Conservation (phyloP, 2,888 invertebrate genomes). For the Hirtodrosophila cameraria region DNA sequence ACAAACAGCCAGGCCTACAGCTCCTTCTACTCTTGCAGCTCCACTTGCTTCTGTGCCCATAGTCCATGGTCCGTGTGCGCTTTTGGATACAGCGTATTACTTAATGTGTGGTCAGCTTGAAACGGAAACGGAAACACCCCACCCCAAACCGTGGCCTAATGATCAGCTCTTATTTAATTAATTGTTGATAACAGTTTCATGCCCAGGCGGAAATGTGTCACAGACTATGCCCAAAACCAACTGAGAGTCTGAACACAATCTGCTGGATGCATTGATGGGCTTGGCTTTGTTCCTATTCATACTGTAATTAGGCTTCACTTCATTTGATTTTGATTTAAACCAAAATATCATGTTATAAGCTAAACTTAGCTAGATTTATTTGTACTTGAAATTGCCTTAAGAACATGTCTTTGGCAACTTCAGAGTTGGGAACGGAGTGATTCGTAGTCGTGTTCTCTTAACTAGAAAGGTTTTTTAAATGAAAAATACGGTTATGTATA, state of each 20-base stretch:
- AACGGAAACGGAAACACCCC: constrained; percentile 71
- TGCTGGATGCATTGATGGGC: constrained; percentile 19
- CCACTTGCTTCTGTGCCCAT: not conserved
- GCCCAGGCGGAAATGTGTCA: constrained; percentile 48
- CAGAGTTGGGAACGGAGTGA: too few relatives aligned
- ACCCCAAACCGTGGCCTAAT: constrained; percentile 78
- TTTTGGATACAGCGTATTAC: constrained; percentile 53
- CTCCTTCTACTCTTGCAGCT: constrained; percentile 1
- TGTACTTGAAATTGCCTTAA: too few relatives aligned
- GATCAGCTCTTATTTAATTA: constrained; percentile 75
- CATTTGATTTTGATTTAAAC: not conserved
- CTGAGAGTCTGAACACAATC: constrained; percentile 26
- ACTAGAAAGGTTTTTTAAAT: too few relatives aligned
- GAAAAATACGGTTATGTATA: too few relatives aligned
- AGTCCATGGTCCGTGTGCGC: constrained; percentile 18
- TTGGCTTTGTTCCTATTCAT: constrained; percentile 15
- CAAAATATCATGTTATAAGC: not conserved
- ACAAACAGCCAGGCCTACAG: constrained; percentile 18
- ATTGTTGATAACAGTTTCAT: constrained; percentile 76
- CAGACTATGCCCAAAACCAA: constrained; percentile 13
- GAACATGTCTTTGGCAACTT: too few relatives aligned
- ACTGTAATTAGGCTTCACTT: constrained; percentile 9
- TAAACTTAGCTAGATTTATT: not conserved
- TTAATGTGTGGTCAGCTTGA: constrained; percentile 58
- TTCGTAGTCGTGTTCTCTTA: too few relatives aligned